Base-by-base conservation (phyloP, 2,797 vertebrate genomes). In the Lemur catta region DNA sequence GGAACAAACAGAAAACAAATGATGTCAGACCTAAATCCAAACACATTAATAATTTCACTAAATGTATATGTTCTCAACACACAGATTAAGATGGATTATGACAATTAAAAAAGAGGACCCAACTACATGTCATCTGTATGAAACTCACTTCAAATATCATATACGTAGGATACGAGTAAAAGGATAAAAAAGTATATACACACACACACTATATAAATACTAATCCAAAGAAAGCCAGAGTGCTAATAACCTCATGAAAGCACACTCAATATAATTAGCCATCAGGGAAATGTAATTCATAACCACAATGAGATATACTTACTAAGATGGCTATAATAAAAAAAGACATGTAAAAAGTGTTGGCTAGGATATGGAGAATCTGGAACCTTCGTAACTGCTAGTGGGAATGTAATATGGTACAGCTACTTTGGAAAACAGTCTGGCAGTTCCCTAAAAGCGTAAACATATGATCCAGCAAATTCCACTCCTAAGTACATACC, bases 131-230 rank as follows among this genome's bases (percentile, higher is more conserved):
- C 63, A 20, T 67, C 38, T 89, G 75, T 33, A 74, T 1, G 26
- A 94, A 82, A 89, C 38, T 35, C 48, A 80, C 84, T 87, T 87
- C 28, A 65, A 93, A 63, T 50, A 93, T 87, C 41, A 79, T 59
- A 80, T 28, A 81, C 1, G 67, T 43, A 88, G 46, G 35, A 35
- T 55, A 89, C 93, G 43, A 74, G 55, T 30, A 61, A 82, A 74
- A 82, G 12, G 26, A 50, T 50, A 20, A 13, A 59, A 93, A 61
- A 93, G 69, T 52, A 43, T 41, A 55, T 52, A 48, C 48, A 50
- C 48, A 50, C 48, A 57, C 55, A 57, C 55, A 79, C 9, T 41
- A 82, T 17, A 57, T 26, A 82, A 74, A 75, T n/a, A 67, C 48
- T 82, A 72, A 76, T 30, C 13, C 57, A 89, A 89, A 74, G 55